Evolutionary conservation across 2,888 invertebrate genomes (phyloP).

Genomic region (Andrena chrysosceles): DNA sequence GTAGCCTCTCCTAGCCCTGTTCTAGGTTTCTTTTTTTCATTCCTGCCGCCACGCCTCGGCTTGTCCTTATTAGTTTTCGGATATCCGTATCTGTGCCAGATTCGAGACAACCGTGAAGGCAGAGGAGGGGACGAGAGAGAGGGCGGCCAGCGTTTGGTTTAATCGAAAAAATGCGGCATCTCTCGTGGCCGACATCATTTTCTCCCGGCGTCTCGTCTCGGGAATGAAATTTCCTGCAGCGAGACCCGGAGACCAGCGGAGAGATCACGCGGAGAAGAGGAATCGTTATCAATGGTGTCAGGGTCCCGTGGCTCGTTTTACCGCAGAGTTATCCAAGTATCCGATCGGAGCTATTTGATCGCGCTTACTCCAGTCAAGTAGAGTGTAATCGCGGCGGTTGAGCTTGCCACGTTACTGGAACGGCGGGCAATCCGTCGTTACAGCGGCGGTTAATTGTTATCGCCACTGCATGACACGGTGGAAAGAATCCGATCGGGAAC

Average conservation of each 20-base stretch:
- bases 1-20: background rate
- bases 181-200: constrained; percentile 32
- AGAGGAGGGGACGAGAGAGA: background rate
- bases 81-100: constrained; percentile 37
- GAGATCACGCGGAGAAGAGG: constrained; percentile 53
- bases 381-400: constrained; percentile 22
- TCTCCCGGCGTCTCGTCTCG: constrained; percentile 26
- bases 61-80: constrained; percentile 47
- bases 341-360: constrained; percentile 60
- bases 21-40: background rate
- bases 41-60: constrained; percentile 1
- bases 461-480: constrained; percentile 47
- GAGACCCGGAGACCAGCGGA: constrained; percentile 14
- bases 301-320: constrained; percentile 67
- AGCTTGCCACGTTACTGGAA: constrained; percentile 12
- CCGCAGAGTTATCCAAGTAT: constrained; percentile 55
- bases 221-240: constrained; percentile 35
- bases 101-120: too few species aligned
- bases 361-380: constrained; percentile 50
- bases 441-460: constrained; percentile 66
- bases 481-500: constrained; percentile 52
- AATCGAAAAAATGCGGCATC: constrained; percentile 37
- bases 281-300: constrained; percentile 76
- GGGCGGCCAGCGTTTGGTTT: background rate
- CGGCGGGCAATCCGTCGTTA: constrained; percentile 54